Conservation (phyloP, 2,888 invertebrate genomes). For the Cerastis leucographa region DNA sequence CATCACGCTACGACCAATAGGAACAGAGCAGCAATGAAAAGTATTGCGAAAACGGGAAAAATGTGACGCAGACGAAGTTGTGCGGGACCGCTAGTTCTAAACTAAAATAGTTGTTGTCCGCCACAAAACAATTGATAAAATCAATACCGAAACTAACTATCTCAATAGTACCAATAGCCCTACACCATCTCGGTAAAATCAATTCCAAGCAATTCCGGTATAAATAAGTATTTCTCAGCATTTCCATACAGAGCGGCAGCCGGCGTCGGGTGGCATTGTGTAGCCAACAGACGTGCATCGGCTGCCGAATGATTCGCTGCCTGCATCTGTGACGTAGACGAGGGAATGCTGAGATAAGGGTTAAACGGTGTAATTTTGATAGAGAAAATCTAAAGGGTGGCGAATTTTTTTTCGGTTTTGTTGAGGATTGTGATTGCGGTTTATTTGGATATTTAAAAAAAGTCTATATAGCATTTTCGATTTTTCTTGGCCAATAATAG, state of each 20-base stretch:
- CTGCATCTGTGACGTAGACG: constrained; percentile 70
- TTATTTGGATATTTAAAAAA: not conserved
- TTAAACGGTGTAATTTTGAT: constrained; percentile 23
- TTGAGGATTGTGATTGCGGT: not conserved
- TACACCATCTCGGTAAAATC: constrained; percentile 21
- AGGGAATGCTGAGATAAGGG: constrained; percentile 47
- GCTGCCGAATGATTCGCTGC: constrained; percentile 81
- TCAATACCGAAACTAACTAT: not conserved
- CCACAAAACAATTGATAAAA: not conserved
- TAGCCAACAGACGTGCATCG: constrained; percentile 76
- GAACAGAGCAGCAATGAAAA: too few relatives aligned
- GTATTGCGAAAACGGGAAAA: too few relatives aligned
- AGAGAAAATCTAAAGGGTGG: not conserved
- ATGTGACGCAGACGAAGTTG: too few relatives aligned
- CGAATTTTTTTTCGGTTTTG: not conserved
- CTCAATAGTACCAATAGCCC: constrained; percentile 12
- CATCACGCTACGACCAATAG: too few relatives aligned
- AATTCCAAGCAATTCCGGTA: constrained; percentile 51
- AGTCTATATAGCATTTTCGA: not conserved
- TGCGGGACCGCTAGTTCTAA: too few relatives aligned
- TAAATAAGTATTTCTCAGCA: constrained; percentile 65
- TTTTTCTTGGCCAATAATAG: not conserved
- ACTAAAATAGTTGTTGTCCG: not conserved
- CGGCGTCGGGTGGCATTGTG: constrained; percentile 49
- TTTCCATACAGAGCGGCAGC: constrained; percentile 66